Base-by-base conservation (phyloP, 2,888 invertebrate genomes). In the Harpalus rufipes region DNA sequence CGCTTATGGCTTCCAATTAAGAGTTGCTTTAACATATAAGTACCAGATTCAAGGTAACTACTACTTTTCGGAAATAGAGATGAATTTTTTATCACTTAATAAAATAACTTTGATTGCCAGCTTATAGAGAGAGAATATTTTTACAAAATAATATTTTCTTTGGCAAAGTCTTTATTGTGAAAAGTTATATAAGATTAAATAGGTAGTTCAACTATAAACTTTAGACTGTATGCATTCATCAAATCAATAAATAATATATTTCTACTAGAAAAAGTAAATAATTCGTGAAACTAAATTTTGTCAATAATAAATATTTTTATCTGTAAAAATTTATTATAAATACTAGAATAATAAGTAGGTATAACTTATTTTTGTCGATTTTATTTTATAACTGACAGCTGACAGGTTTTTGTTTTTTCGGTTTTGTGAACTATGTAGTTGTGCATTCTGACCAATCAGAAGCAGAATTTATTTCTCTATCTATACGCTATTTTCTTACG, bases 121-220 rank as follows among this genome's bases (percentile, higher is more conserved):
- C 21, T 18, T 25, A n/a, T 72, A 41, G 14, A 14, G 72, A 41
- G 18, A 8, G 72, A 41, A 14, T 16, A 10, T 72, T 41, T 51
- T 74, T 74, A 74, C 74, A 21, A 74, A 56, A 18, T n/a, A 74
- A 74, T 74, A 74, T 74, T 74, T 18, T 14, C 41, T 72, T 72
- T 72, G 72, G 72, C 72, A 72, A 16, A 72, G 14, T 39, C 16
- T 39, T 44, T 32, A 32, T 72, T 72, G 41, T 39, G 41, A 72
- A 41, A 10, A 18, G 25, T 63, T 63, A 63, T 18, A 63, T 63
- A 63, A 63, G 25, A 63, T 63, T 18, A 21, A 1, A 63, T 25
- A 63, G 63, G 25, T 63, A 63, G 63, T 25, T 63, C 25, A 63
- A 63, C 25, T 63, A 25, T 39, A 68, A n/a, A 68, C 68, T 68